These are phyloP conservation scores for Ophioninae sp. DNA, from an alignment of 2,888 invertebrate species.

Conservation along the genomic window DNA sequence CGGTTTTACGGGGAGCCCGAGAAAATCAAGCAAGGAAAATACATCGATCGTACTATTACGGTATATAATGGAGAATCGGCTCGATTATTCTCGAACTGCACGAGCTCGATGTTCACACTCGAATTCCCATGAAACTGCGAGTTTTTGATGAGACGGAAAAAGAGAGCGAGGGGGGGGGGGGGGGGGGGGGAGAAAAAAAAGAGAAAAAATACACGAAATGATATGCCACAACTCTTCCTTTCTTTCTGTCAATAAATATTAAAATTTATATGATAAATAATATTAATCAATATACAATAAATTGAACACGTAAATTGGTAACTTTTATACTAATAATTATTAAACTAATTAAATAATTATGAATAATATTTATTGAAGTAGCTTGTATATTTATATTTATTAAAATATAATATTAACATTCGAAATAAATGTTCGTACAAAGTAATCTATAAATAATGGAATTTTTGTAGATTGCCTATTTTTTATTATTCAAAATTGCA, in stretches of 20 bases:
- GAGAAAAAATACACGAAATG: no score
- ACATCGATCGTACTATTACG: background rate
- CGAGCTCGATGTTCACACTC: conserved; percentile 50
- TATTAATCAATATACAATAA: no score
- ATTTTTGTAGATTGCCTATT: background rate
- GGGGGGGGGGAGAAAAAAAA: background rate
- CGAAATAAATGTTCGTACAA: background rate
- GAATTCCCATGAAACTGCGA: conserved; percentile 50
- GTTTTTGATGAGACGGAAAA: conserved; percentile 15
- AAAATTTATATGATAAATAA: no score
- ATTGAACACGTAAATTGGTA: no score
- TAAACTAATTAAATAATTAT: no score
- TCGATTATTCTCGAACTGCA: conserved; percentile 42
- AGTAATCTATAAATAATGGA: background rate
- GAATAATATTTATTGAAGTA: no score
- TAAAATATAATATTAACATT: background rate
- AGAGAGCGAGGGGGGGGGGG: conserved; percentile 22
- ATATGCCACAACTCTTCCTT: no score
- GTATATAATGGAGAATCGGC: conserved; percentile 22
- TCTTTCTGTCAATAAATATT: no score
- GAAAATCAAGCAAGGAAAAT: background rate
- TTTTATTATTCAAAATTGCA: no score
- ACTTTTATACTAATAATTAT: background rate
- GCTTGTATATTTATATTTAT: background rate
- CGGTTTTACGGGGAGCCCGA: background rate